A percentile compares a stretch with the other conserved stretches of the same genome.
phyloP scores from a whole-genome alignment of 1,140 invertebrate genomes.

The Polyergus mexicanus region DNA sequence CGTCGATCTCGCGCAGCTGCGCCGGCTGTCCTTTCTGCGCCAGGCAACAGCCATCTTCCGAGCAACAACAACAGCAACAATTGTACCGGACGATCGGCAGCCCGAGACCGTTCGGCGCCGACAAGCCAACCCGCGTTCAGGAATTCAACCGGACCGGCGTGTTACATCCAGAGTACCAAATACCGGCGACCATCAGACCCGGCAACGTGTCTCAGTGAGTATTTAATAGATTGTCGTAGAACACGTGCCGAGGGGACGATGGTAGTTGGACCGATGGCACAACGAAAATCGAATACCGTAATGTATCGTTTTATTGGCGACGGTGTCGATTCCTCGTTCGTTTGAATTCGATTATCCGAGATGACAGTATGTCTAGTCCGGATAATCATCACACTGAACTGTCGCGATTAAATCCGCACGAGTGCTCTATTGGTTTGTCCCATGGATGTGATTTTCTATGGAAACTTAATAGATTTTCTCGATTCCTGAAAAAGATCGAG shows the following conservation, averaged over 20 bases:
- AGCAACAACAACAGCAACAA: conserved; percentile 44
- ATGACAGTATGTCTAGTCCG: conserved; percentile 37
- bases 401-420: neutral
- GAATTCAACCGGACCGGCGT: conserved; percentile 84
- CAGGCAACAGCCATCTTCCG: conserved; percentile 18
- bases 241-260: neutral
- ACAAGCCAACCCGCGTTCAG: conserved; percentile 80
- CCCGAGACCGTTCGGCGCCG: conserved; percentile 80
- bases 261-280: neutral
- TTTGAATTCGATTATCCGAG: conserved; percentile 43
- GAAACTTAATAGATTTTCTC: neutral
- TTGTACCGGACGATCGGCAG: conserved; percentile 72
- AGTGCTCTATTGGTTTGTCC: neutral
- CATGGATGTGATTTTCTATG: neutral
- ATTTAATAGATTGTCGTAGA: neutral
- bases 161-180: conserved; percentile 84
- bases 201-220: conserved; percentile 85
- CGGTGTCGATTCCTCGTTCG: conserved; percentile 16
- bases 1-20: conserved; percentile 62
- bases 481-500: neutral
- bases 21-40: conserved; percentile 70
- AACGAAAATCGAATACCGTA: conserved; percentile 9
- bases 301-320: conserved; percentile 30
- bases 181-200: conserved; percentile 82
- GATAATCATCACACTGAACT: conserved; percentile 38